Conservation (phyloP, 2,888 invertebrate species). For the Eudasyphora cyanicolor region DNA sequence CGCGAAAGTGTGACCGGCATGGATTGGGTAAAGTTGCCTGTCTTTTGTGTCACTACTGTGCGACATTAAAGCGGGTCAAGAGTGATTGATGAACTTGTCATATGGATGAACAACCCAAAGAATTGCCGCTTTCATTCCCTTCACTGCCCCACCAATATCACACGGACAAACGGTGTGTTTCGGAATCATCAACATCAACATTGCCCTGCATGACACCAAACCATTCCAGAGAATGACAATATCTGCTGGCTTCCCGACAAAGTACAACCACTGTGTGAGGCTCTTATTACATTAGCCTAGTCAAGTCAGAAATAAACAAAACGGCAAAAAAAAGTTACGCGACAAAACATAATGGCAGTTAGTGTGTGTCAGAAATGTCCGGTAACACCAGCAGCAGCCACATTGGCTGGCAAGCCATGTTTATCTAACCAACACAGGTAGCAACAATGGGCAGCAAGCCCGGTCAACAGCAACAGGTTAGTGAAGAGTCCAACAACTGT, state of each 20-base stretch:
- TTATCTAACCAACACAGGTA: background rate
- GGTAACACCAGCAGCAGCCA: background rate
- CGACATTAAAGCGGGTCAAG: slow-evolving; percentile 61
- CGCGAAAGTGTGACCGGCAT: background rate
- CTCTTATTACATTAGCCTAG: slow-evolving; percentile 17
- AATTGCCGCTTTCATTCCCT: background rate
- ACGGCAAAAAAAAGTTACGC: background rate
- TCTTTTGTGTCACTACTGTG: slow-evolving; percentile 44
- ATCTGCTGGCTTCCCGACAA: background rate
- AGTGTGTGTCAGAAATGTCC: background rate
- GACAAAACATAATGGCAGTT: background rate
- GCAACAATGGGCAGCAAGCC: background rate
- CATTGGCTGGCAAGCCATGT: too few relatives aligned
- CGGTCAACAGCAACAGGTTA: background rate
- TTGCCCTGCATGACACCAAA: background rate
- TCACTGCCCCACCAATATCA: background rate
- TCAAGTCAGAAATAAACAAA: background rate
- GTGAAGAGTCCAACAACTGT: too few relatives aligned
- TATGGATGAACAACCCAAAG: slow-evolving; percentile 10
- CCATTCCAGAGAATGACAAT: background rate
- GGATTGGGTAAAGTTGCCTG: too few relatives aligned
- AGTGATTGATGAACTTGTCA: slow-evolving; percentile 64
- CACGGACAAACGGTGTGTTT: too few relatives aligned
- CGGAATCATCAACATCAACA: too few relatives aligned
- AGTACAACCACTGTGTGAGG: background rate